Evolutionary conservation across 2,888 invertebrate species (phyloP), one percentile per base, ranked within the genome.

Genomic region (Serrognathus titanus): DNA sequence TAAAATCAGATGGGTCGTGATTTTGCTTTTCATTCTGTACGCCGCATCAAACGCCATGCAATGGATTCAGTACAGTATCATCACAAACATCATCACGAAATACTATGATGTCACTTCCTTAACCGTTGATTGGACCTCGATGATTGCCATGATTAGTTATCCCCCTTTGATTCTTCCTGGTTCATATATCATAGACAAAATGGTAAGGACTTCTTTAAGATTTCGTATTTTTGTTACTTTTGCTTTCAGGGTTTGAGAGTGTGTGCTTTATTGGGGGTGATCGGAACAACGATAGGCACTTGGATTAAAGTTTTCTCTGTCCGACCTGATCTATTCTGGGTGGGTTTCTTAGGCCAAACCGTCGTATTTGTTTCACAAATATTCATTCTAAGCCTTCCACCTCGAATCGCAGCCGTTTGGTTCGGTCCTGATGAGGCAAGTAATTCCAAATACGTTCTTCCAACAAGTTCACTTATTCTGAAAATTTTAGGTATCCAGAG

Each of bases 31-130:
- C 78, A 88, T 91, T 10, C 75, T 90, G 48, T 91, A 91, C 75
- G 94, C 95, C n/a, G 88, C 90, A 55, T 87, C 90, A 53, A 97
- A 94, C 75, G 87, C 94, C 51, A 87, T 93, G 82, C 97, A 97
- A 78, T 97, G 97, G 97, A 90, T 95, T 67, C 92, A 97, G 79
- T 93, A 94, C 81, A 89, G 92, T 71, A 95, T 96, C 72, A 94
- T 97, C 61, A 86, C 88, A 64, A 89, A 94, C 73, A 84, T 93
- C 57, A 82, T 96, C 39, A 82, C 80, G 67, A 85, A 85, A 70
- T 90, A 90, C 78, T 92, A 92, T 73, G 81, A 81, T 31, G 86
- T 92, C 24, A 80, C 81, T 66, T 84, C 84, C 64, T 83, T 84
- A 67, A 83, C 84, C 65, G 90, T 98, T 52, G 90, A 97, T 77